A percentile compares a stretch with the other conserved stretches of the same genome.
Conservation (phyloP, 2,888 invertebrate species). For the Sialis fuliginosa region DNA sequence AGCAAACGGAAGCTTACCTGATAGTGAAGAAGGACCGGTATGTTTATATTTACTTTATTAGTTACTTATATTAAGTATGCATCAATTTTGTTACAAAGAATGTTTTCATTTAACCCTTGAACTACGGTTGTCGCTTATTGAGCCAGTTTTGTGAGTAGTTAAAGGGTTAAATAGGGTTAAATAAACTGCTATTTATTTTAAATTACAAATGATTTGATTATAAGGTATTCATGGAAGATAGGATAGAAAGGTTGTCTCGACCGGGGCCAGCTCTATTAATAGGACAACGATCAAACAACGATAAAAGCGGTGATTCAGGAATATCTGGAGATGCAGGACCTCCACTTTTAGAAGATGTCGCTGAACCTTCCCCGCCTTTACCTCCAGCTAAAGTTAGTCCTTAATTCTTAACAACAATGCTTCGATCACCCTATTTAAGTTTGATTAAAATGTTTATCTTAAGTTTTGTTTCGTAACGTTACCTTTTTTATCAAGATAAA, state of each 20-base stretch:
- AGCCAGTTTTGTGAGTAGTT: too few species aligned
- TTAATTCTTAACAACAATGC: neutral
- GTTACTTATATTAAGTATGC: too few species aligned
- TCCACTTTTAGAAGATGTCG: conserved; percentile 31
- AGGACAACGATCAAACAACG: conserved; percentile 35
- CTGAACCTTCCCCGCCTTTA: conserved; percentile 18
- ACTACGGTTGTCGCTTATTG: too few species aligned
- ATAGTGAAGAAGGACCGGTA: conserved; percentile 19
- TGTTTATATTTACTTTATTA: neutral
- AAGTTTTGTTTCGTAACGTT: too few species aligned
- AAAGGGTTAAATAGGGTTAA: too few species aligned
- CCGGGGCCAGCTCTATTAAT: conserved; percentile 28
- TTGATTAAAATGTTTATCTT: too few species aligned
- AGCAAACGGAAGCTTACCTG: conserved; percentile 12
- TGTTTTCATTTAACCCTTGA: too few species aligned
- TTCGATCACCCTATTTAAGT: too few species aligned
- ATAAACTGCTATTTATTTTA: too few species aligned
- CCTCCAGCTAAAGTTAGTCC: neutral
- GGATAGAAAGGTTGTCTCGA: conserved; percentile 32
- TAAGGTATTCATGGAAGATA: conserved; percentile 31
- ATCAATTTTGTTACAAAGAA: too few species aligned
- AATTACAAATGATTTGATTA: neutral
- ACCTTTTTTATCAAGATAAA: too few species aligned
- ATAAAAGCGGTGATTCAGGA: conserved; percentile 70
- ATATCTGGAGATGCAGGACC: conserved; percentile 64